phyloP scores from a whole-genome alignment of 2,113 vertebrate species.

The Sylvilagus bachmani region DNA sequence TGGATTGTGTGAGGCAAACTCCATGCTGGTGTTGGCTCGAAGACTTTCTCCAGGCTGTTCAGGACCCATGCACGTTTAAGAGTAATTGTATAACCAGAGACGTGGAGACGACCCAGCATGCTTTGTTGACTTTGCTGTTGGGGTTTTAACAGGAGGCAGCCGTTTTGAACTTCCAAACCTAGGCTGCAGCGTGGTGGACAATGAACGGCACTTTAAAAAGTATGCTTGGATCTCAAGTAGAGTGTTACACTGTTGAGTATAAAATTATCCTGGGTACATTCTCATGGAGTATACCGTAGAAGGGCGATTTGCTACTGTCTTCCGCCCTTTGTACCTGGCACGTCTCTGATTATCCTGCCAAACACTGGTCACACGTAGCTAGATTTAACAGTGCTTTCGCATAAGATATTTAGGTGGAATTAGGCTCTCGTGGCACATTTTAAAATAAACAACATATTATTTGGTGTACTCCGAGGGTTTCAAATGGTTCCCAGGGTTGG shows the following conservation, averaged over 20 bases:
- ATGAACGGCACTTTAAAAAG: constrained; percentile 73
- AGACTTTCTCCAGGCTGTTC: constrained; percentile 72
- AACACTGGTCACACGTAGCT: neutral
- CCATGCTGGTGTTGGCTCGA: constrained; percentile 60
- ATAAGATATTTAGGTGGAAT: neutral
- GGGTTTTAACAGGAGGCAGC: constrained; percentile 77
- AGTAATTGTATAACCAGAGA: constrained; percentile 82
- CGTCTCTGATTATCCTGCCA: neutral
- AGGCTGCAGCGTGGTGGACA: constrained; percentile 69
- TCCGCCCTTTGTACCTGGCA: neutral
- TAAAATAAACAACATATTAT: constrained; percentile 33
- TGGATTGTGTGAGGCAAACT: constrained; percentile 77
- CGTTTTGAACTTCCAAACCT: constrained; percentile 64
- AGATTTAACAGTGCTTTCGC: constrained; percentile 24
- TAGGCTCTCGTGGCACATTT: constrained; percentile 36
- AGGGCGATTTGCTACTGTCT: neutral
- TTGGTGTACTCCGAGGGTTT: constrained; percentile 24
- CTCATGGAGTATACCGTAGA: neutral
- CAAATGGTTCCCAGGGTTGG: neutral
- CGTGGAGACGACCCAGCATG: constrained; percentile 59
- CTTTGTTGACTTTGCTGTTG: constrained; percentile 69
- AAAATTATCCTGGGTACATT: neutral
- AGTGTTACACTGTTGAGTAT: constrained; percentile 73
- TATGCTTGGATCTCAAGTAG: constrained; percentile 71
- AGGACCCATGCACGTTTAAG: constrained; percentile 77